phyloP scores from a whole-genome alignment of 2,113 vertebrate species.

The Panthera leo region DNA sequence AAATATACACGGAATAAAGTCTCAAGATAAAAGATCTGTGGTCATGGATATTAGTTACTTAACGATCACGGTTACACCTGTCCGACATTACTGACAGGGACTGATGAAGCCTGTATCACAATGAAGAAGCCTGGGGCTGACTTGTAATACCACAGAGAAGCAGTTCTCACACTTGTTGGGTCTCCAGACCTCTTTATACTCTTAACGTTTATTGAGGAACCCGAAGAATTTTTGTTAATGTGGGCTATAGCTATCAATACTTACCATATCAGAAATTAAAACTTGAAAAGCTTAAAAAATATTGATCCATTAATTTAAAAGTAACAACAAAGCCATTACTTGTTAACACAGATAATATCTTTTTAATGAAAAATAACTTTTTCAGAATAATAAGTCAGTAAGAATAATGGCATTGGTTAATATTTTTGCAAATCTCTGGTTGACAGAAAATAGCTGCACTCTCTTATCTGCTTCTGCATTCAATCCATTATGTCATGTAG shows the following conservation, averaged over 20 bases:
- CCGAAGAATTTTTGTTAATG: neutral
- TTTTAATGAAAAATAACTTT: neutral
- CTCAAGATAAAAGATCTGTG: neutral
- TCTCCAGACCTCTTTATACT: neutral
- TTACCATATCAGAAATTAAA: neutral
- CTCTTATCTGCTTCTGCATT: neutral
- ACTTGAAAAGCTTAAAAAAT: neutral
- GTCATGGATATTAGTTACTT: neutral
- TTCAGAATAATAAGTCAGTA: neutral
- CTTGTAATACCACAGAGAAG: neutral
- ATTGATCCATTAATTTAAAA: constrained; percentile 1
- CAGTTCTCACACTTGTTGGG: neutral
- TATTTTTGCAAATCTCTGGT: neutral
- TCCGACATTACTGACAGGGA: neutral
- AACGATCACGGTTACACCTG: neutral
- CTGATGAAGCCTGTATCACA: neutral
- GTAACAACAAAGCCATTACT: neutral
- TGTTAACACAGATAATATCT: neutral
- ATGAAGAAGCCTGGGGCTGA: neutral
- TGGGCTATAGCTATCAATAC: neutral
- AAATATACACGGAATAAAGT: neutral
- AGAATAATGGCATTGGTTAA: neutral
- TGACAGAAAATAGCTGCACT: neutral
- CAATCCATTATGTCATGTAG: neutral
- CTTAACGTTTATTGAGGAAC: neutral